Evolutionary conservation across 2,113 vertebrate species (phyloP), one percentile per base, ranked within the genome.

Genomic region (Phyllopteryx taeniolatus): DNA sequence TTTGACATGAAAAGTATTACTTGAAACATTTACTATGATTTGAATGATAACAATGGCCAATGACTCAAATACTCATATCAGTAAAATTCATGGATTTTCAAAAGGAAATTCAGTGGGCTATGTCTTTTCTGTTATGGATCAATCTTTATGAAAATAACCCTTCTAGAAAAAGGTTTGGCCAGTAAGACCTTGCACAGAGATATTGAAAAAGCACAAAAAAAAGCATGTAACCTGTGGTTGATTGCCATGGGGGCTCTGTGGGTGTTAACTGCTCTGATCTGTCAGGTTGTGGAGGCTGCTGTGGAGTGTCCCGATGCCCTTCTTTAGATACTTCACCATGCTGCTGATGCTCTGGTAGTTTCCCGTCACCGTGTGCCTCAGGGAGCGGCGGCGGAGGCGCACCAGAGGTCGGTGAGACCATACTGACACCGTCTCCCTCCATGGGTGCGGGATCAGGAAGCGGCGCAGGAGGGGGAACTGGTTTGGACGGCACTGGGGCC

Each of bases 371-470:
- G 70, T 83, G 92, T 61, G 64, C 42, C 42, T 86, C 90, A 39
- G 89, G 87, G 7, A 86, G 81, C 8, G 90, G 88, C n/a, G 88
- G 85, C 17, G 84, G 85, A 67, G 88, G 88, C 27, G 76, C 80
- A 0, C 46, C 68, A 3, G 84, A 75, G 22, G 72, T 68, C 33
- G 87, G 88, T 0, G 78, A 83, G 13, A 83, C 71, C 47, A 89
- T 76, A 64, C 8, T 75, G 59, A 87, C 75, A 5, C 74, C 65
- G 68, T 83, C 84, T 64, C 80, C 80, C n/a, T 87, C 89, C 80
- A 82, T 44, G 13, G 88, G 81, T n/a, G 71, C 72, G 47, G 88
- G 75, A n/a, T 88, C 80, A 12, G 89, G 69, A 7, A 80, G 70
- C 4, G 83, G 82, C 57, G 73, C 68, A 0, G 79, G 39, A 1